Evolutionary conservation across 2,888 invertebrate genomes (phyloP).

Genomic region (Mycalesis mineus): DNA sequence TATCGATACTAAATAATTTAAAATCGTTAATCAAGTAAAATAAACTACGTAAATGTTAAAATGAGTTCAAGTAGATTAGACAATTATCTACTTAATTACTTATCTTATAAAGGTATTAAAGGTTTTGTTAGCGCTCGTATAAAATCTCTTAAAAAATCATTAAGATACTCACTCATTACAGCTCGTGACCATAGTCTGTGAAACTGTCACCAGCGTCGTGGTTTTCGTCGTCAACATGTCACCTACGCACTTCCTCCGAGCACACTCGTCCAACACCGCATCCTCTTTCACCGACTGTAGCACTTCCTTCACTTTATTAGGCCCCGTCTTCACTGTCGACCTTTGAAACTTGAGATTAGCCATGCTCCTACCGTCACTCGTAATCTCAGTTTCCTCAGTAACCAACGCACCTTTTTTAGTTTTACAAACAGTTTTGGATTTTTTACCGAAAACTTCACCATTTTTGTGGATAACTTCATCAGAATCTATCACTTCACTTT

Average conservation of each 20-base stretch:
- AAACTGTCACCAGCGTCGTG: slow-evolving; percentile 67
- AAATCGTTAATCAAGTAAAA: too few relatives aligned
- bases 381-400: slow-evolving; percentile 68
- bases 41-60: too few relatives aligned
- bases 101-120: too few relatives aligned
- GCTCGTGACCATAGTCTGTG: slow-evolving; percentile 65
- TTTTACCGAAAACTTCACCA: slow-evolving; percentile 65
- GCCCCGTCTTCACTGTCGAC: slow-evolving; percentile 61
- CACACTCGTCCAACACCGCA: slow-evolving; percentile 54
- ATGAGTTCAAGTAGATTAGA: too few relatives aligned
- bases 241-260: slow-evolving; percentile 62
- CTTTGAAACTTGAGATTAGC: slow-evolving; percentile 68
- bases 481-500: slow-evolving; percentile 56
- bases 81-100: too few relatives aligned
- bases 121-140: too few relatives aligned
- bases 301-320: slow-evolving; percentile 60
- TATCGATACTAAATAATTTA: too few relatives aligned
- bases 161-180: slow-evolving; percentile 72
- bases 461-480: slow-evolving; percentile 60
- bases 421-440: slow-evolving; percentile 59
- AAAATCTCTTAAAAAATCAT: not conserved
- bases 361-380: slow-evolving; percentile 60
- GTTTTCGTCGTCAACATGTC: slow-evolving; percentile 65
- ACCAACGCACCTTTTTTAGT: slow-evolving; percentile 66
- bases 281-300: slow-evolving; percentile 62